phyloP scores from a whole-genome alignment of 2,797 vertebrate genomes.

The Acomys russatus region DNA sequence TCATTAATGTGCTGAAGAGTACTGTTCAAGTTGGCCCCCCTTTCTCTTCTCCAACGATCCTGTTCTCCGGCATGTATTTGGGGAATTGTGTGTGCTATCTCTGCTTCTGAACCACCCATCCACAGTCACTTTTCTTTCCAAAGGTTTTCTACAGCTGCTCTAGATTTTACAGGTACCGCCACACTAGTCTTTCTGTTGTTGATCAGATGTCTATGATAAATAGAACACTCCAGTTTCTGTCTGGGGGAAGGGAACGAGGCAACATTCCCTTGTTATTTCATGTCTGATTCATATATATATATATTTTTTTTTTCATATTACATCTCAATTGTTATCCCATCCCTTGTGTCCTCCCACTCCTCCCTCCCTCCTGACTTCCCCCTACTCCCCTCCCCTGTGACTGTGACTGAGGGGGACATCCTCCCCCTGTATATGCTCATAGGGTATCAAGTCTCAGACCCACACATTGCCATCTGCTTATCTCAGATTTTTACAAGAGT shows the following conservation, averaged over 20 bases:
- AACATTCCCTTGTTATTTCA: background rate
- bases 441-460: background rate
- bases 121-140: background rate
- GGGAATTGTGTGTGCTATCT: background rate
- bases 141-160: background rate
- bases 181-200: background rate
- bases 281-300: background rate
- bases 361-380: no score
- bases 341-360: no score
- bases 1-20: background rate
- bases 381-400: no score
- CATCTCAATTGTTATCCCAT: no score
- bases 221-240: background rate
- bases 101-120: conserved; percentile 1
- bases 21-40: no score
- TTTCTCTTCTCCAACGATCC: background rate
- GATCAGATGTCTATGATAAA: background rate
- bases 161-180: background rate
- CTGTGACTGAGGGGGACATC: no score
- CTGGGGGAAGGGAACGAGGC: background rate
- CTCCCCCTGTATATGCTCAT: no score
- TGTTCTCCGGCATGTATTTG: background rate
- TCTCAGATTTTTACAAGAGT: background rate
- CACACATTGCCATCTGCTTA: background rate
- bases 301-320: no score